These are phyloP conservation scores for Cheirogaleus major DNA, from an alignment of 2,797 vertebrate genomes.

Conservation along the genomic window DNA sequence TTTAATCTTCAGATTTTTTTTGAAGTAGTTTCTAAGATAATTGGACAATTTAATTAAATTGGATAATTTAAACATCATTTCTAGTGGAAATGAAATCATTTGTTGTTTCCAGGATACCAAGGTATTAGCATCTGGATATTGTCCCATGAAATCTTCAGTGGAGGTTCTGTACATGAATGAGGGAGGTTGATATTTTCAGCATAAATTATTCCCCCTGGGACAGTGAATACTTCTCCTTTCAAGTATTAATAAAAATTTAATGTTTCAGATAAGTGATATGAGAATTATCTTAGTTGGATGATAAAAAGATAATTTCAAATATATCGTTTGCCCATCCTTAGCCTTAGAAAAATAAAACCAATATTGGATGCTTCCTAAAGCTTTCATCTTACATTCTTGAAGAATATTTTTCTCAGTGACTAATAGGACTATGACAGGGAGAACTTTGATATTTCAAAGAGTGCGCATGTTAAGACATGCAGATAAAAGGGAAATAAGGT, in stretches of 20 bases:
- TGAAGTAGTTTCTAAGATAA: neutral
- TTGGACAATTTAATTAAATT: neutral
- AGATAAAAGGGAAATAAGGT: neutral
- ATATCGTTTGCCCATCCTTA: neutral
- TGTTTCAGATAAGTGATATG: neutral
- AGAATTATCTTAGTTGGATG: conserved; percentile 11
- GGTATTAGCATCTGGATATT: neutral
- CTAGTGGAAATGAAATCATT: conserved; percentile 2
- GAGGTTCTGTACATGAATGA: neutral
- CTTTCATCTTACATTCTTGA: conserved; percentile 58
- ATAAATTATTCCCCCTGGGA: neutral
- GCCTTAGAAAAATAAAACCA: conserved; percentile 61
- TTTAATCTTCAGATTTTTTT: conserved; percentile 38
- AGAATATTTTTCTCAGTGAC: neutral
- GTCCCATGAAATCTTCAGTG: neutral
- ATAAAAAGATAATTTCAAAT: conserved; percentile 6
- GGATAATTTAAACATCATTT: neutral
- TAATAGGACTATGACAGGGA: neutral
- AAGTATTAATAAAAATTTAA: neutral
- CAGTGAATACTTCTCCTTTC: neutral
- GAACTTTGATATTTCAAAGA: conserved; percentile 1
- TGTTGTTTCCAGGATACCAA: neutral
- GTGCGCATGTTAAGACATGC: neutral
- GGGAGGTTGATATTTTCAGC: neutral
- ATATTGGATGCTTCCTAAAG: conserved; percentile 62